Conservation (phyloP, 35 echinoderm and acorn worm species). For the Heliocidaris erythrogramma region DNA sequence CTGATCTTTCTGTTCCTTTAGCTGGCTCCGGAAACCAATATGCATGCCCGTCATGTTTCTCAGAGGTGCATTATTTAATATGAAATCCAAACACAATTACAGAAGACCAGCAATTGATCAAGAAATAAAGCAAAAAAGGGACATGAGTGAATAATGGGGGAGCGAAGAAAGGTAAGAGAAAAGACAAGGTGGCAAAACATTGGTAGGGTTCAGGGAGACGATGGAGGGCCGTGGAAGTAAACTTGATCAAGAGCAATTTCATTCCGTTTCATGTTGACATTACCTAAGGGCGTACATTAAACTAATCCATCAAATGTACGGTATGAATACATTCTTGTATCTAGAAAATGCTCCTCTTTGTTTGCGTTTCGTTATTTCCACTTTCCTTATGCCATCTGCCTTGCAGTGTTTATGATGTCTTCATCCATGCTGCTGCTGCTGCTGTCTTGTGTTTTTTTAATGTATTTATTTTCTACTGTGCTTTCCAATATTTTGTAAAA, state of each 20-base stretch:
- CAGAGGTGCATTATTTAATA: background rate
- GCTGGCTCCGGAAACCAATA: too few species aligned
- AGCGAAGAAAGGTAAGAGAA: background rate
- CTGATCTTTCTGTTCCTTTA: too few species aligned
- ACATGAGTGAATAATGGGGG: background rate
- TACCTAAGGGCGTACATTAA: background rate
- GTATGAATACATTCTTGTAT: background rate
- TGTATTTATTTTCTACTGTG: background rate
- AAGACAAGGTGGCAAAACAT: background rate
- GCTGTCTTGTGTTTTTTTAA: background rate
- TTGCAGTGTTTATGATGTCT: background rate
- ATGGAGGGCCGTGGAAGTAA: background rate
- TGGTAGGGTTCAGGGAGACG: background rate
- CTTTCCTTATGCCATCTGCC: background rate
- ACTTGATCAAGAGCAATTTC: background rate
- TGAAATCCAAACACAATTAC: background rate
- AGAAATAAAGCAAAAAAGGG: background rate
- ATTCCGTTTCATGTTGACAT: background rate
- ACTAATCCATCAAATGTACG: background rate
- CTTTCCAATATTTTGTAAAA: background rate
- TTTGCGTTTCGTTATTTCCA: background rate
- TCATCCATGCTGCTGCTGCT: background rate
- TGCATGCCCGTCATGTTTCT: background rate
- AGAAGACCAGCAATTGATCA: background rate
- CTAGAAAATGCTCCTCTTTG: background rate